A percentile compares a stretch with the other conserved stretches of the same genome.
Evolutionary conservation across 2,888 invertebrate species (phyloP).

Genomic region (Cistogaster globosa): DNA sequence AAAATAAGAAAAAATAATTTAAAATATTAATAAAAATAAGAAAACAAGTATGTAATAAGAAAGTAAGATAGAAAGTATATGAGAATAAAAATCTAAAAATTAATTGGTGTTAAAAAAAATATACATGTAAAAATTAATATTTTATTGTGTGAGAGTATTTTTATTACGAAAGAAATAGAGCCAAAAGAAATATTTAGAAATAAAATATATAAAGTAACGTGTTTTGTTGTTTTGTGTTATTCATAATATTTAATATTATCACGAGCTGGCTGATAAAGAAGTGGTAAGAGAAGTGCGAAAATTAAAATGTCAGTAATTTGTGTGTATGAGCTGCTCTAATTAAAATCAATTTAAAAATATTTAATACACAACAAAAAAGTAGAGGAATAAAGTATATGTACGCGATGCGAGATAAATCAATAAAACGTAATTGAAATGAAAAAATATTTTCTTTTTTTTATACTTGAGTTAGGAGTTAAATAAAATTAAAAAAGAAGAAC

Average conservation of each 20-base stretch:
- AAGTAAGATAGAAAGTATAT: constrained; percentile 18
- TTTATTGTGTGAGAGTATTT: constrained; percentile 32
- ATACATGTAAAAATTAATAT: constrained; percentile 31
- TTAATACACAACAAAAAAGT: constrained; percentile 14
- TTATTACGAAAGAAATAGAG: constrained; percentile 41
- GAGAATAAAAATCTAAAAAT: constrained; percentile 43
- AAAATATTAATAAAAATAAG: constrained; percentile 27
- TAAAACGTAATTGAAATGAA: constrained; percentile 31
- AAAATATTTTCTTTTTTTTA: background rate
- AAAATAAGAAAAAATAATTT: constrained; percentile 33
- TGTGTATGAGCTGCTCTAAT: constrained; percentile 52
- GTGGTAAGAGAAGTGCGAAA: constrained; percentile 66
- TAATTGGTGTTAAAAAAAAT: constrained; percentile 32
- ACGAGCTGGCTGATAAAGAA: constrained; percentile 20
- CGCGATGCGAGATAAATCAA: constrained; percentile 36
- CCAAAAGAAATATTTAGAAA: constrained; percentile 48
- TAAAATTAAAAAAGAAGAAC: constrained; percentile 10
- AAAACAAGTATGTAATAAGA: constrained; percentile 4
- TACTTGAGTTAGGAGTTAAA: too few relatives aligned
- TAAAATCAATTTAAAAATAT: constrained; percentile 58
- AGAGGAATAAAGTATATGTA: background rate
- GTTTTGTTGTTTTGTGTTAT: constrained; percentile 32
- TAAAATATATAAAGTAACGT: constrained; percentile 32
- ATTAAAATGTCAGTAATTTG: constrained; percentile 68
- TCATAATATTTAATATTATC: constrained; percentile 42